Base-by-base conservation (phyloP, 2,888 invertebrate species). In the Phymatocera aterrima region DNA sequence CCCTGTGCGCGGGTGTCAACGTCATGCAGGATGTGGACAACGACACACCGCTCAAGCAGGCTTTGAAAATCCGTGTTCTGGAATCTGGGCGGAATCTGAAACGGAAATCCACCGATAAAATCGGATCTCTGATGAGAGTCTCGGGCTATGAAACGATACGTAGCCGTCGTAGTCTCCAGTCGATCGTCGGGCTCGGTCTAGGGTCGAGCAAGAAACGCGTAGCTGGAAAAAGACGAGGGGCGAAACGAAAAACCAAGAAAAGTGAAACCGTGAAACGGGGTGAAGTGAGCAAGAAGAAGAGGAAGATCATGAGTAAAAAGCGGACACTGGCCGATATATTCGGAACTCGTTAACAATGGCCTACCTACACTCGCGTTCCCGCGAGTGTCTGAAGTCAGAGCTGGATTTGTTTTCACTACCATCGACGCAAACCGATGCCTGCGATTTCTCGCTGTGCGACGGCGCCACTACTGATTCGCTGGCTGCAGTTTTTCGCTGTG, bases 321-420 rank as follows among this genome's bases (percentile, higher is more conserved):
- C n/a, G n/a, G n/a, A n/a, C n/a, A n/a, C n/a, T n/a, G n/a, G n/a
- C n/a, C n/a, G n/a, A n/a, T n/a, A n/a, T n/a, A n/a, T n/a, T n/a
- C n/a, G n/a, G n/a, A n/a, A n/a, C n/a, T n/a, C 48, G 15, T 15
- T 82, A 34, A 21, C 43, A 64, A 84, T 83, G 84, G 80, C 83
- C 1, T 83, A 83, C 75, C 46, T 82, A 64, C 82, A 83, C 72
- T 46, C 79, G 10, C 79, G 79, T n/a, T 82, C 81, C 18, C 80
- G 83, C 79, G 84, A 84, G 74, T 83, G 83, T 77, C 72, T 78
- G 1, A 83, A 83, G 68, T 79, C 78, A 1, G 81, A 84, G 80
- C 75, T 85, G 2, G 83, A 84, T 57, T 70, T 85, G 5, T 85
- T 85, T 77, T 78, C 80, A 2, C 18, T 85, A 74, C 84, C 85